Evolutionary conservation across 2,888 invertebrate species (phyloP), one percentile per base, ranked within the genome.

Genomic region (Sipha maydis): DNA sequence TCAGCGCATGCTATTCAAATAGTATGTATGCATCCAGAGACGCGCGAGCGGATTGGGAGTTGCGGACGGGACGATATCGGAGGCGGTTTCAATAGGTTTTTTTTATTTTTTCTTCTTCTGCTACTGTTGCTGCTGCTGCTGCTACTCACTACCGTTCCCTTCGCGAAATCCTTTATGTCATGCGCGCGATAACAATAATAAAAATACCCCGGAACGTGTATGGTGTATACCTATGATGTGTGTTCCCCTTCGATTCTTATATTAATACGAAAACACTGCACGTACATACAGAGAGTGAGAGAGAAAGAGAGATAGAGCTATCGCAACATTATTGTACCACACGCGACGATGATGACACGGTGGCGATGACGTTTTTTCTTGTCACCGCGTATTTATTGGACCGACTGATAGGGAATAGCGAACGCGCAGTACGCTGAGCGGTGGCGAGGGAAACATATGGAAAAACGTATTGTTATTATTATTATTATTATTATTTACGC

Each of bases 1-100:
- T 78, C 69, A 69, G 34, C 85, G 69, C 77, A 69, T 67, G 85
- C 85, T 78, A 78, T 85, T 85, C 61, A 85, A 78, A 85, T 54
- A 71, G 61, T 25, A 25, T 61, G 61, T 61, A 25, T 25, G 61
- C 76, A 56, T 76, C 76, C 61, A 19, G 75, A 41, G 76, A 69
- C 76, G 71, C 61, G 61, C 25, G 56, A 67, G 84, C 67, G 41
- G 61, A 85, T 85, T 85, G 76, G 67, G 67, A 67, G 84, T 85
- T 85, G 61, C 84, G 67, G 21, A 28, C n/a, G n/a, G 34, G 21
- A 34, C 28, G 71, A 19, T 28, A 82, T 82, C 83, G n/a, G 83
- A 17, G 73, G n/a, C 21, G 21, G 54, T 38, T 54, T 34, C 34
- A 34, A 4, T 34, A 34, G 34, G 34, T 34, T 31, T 25, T 73